Base-by-base conservation (phyloP, 2,797 vertebrate species). In the Falco novaeseelandiae region DNA sequence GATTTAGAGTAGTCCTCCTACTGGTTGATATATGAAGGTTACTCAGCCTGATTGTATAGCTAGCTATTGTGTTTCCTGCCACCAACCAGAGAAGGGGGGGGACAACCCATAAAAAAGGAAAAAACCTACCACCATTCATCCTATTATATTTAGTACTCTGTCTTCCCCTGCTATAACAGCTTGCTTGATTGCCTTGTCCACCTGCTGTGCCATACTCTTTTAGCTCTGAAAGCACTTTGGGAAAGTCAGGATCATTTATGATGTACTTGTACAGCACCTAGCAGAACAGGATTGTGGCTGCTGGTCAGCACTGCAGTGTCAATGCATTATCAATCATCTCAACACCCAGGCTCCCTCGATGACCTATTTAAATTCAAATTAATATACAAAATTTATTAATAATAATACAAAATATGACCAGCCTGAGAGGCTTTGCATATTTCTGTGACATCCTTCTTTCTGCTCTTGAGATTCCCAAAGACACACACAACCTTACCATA, bases 151-250 rank as follows among this genome's bases (percentile, higher is more conserved):
- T 84, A 79, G 77, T 55, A 69, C 44, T 87, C 92, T 83, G 51
- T 73, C 96, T 95, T 93, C 67, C 52, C 48, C 40, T 90, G 62
- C 73, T 88, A 5, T 86, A 94, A 59, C 67, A 83, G 83, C 61
- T 95, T 77, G 12, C 71, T 90, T 93, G 88, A 92, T 96, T 95
- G 71, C 86, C 57, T 87, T 63, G 22, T 77, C 44, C 78, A 83
- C 90, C 67, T 55, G 59, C 91, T 90, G 88, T 90, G 70, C 83
- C 80, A 72, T 29, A 66, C 51, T 87, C 70, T 67, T 77, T 89
- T 30, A 95, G 67, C 55, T 95, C 61, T 93, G 87, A 91, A 94
- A 88, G 79, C 65, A 61, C 83, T 92, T 73, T 78, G 66, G 29
- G 71, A 57, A 65, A 96, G 83, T 13, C 62, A 73, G 52, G 52